Percentiles rank a stretch among this genome's conserved stretches.
Conservation (phyloP, 2,888 invertebrate species). For the Smittia aterrima region DNA sequence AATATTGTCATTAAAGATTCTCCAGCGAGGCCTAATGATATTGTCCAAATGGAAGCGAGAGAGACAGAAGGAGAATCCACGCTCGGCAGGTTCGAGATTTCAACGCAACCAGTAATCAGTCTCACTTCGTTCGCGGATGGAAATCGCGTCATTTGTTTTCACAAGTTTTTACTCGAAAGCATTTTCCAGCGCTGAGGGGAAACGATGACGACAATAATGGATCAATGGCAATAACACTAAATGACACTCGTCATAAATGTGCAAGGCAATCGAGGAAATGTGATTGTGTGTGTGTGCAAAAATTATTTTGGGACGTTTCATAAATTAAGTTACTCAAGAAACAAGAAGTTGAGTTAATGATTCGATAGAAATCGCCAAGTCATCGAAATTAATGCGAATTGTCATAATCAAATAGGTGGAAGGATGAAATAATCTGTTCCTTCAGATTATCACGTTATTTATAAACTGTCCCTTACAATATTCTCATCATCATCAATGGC, state of each 20-base stretch:
- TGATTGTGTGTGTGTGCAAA: not conserved
- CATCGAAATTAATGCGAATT: too few relatives aligned
- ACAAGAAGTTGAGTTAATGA: too few relatives aligned
- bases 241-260: conserved; percentile 37
- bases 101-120: not conserved
- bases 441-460: too few relatives aligned
- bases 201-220: not conserved
- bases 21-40: conserved; percentile 12
- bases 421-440: too few relatives aligned
- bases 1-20: conserved; percentile 21
- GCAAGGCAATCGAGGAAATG: too few relatives aligned
- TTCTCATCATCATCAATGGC: conserved; percentile 39
- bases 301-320: too few relatives aligned
- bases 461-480: too few relatives aligned
- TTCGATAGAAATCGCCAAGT: too few relatives aligned
- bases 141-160: conserved; percentile 21
- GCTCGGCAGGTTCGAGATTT: not conserved
- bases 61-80: conserved; percentile 1
- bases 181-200: not conserved
- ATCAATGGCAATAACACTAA: conserved; percentile 28
- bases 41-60: not conserved
- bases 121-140: not conserved
- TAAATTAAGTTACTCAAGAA: too few relatives aligned
- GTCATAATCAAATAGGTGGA: too few relatives aligned
- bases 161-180: not conserved